Percentiles rank a stretch among this genome's conserved stretches.
phyloP scores from a whole-genome alignment of 2,888 invertebrate genomes.

The Portevinia maculata region DNA sequence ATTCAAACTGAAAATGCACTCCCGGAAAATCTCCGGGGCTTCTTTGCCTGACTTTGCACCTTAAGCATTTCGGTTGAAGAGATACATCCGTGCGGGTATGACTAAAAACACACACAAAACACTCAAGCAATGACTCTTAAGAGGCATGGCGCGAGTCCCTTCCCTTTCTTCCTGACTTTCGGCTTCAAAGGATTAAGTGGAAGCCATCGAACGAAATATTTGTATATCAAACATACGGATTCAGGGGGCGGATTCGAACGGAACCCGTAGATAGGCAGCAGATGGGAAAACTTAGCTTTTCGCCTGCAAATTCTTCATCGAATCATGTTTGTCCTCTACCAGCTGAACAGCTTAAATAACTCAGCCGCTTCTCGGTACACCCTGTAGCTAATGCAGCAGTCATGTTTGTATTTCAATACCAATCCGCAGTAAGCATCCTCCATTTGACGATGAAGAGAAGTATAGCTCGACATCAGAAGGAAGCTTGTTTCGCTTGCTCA shows the following conservation, averaged over 20 bases:
- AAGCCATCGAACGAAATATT: constrained; percentile 65
- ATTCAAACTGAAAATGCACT: constrained; percentile 60
- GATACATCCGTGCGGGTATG: constrained; percentile 20
- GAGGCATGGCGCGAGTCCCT: neutral
- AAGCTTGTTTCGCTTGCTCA: constrained; percentile 22
- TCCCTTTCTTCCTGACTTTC: constrained; percentile 12
- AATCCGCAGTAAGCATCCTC: constrained; percentile 2
- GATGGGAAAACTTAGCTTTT: constrained; percentile 15
- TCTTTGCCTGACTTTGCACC: constrained; percentile 26
- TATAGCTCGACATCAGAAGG: constrained; percentile 2
- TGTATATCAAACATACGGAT: constrained; percentile 34
- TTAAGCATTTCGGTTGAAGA: constrained; percentile 36
- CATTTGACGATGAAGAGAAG: neutral
- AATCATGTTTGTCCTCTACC: constrained; percentile 5
- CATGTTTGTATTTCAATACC: neutral
- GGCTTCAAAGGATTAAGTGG: constrained; percentile 55
- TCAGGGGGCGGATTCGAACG: constrained; percentile 20
- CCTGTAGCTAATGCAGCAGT: constrained; percentile 13
- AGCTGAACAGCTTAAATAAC: constrained; percentile 1
- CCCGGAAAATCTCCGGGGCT: constrained; percentile 30
- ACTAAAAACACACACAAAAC: constrained; percentile 37
- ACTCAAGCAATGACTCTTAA: constrained; percentile 38
- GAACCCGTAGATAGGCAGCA: constrained; percentile 23
- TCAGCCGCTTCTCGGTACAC: constrained; percentile 16
- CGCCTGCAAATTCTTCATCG: neutral